phyloP scores from a whole-genome alignment of 2,113 vertebrate genomes.

The Mionectes macconnelli region DNA sequence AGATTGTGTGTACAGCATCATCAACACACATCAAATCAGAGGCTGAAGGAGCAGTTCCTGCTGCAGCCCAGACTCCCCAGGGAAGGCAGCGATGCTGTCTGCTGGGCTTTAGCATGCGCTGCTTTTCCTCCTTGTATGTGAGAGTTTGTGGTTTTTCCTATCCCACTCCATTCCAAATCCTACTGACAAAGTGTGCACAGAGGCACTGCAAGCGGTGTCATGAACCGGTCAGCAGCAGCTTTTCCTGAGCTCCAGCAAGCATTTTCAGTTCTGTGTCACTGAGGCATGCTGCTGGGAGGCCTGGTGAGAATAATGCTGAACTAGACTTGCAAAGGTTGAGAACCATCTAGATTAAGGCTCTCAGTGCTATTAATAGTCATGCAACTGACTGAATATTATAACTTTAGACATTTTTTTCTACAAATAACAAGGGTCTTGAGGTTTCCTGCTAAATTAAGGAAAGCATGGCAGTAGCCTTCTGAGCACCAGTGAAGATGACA shows the following conservation, averaged over 20 bases:
- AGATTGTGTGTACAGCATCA: not conserved
- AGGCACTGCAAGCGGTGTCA: not conserved
- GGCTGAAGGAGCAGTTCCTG: not conserved
- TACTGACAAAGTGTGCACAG: not conserved
- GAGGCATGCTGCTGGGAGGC: not conserved
- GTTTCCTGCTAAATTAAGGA: not conserved
- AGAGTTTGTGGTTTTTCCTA: not conserved
- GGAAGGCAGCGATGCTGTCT: not conserved
- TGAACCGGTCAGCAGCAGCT: not conserved
- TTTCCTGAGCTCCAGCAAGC: not conserved
- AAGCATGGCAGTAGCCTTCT: not conserved
- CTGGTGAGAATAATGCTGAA: not conserved
- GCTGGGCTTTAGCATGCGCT: not conserved
- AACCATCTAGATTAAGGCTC: not conserved
- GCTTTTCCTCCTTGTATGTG: not conserved
- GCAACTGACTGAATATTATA: not conserved
- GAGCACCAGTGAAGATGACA: not conserved
- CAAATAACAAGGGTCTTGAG: not conserved
- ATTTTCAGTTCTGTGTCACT: not conserved
- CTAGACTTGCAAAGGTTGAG: not conserved
- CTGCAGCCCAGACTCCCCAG: not conserved
- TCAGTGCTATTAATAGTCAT: not conserved
- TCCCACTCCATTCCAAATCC: not conserved
- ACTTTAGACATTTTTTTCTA: not conserved
- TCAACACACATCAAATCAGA: not conserved